These are phyloP conservation scores for Novumbra hubbsi DNA, from an alignment of 2,797 vertebrate species.

Conservation along the genomic window DNA sequence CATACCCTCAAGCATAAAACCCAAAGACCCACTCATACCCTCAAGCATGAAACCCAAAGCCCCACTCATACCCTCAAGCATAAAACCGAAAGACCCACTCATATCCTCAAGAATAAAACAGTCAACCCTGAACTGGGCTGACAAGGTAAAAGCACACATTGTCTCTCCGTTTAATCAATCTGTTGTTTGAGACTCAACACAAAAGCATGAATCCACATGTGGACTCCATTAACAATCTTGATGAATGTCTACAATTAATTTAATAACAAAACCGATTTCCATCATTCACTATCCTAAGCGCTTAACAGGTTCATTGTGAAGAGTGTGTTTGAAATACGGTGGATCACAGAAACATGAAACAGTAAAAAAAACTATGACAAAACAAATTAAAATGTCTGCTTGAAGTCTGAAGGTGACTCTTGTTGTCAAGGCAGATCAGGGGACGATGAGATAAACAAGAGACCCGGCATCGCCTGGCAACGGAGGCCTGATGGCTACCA, in stretches of 20 bases:
- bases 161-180: background rate
- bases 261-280: background rate
- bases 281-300: background rate
- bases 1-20: too few relatives aligned
- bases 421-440: slow-evolving; percentile 48
- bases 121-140: slow-evolving; percentile 26
- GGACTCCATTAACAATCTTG: background rate
- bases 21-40: slow-evolving; percentile 52
- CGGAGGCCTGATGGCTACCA: slow-evolving; percentile 90
- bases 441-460: slow-evolving; percentile 76
- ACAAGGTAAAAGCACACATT: background rate
- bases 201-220: background rate
- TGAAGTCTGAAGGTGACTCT: slow-evolving; percentile 83
- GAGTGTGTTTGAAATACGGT: background rate
- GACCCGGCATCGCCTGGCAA: slow-evolving; percentile 79
- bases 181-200: background rate
- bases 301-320: background rate
- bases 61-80: slow-evolving; percentile 55
- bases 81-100: slow-evolving; percentile 54
- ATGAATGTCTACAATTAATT: background rate
- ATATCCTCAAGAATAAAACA: slow-evolving; percentile 64
- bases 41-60: slow-evolving; percentile 61
- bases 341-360: background rate
- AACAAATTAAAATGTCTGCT: slow-evolving; percentile 73
- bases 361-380: slow-evolving; percentile 4